phyloP scores from a whole-genome alignment of 1,140 invertebrate species.

The Pogonomyrmex barbatus region DNA sequence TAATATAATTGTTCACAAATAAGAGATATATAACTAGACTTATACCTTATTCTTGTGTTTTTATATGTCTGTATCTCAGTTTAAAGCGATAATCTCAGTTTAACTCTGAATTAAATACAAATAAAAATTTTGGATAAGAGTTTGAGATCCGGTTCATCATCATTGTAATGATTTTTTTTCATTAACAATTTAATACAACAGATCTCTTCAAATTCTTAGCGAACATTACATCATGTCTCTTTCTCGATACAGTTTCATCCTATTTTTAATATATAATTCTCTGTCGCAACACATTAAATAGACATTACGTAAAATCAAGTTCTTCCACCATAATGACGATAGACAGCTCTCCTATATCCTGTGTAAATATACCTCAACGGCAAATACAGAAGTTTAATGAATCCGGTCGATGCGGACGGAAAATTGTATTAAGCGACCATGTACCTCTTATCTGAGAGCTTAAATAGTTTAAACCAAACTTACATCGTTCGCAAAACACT shows the following conservation, averaged over 20 bases:
- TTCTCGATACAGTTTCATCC: neutral
- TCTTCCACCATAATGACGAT: neutral
- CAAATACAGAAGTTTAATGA: neutral
- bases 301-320: neutral
- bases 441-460: neutral
- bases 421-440: neutral
- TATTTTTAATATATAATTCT: neutral
- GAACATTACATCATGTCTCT: neutral
- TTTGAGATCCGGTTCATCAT: neutral
- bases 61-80: neutral
- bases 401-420: neutral
- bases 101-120: neutral
- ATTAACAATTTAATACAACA: neutral
- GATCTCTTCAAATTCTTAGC: neutral
- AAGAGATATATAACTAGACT: neutral
- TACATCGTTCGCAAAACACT: neutral
- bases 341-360: neutral
- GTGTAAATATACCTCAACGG: neutral
- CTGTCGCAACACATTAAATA: neutral
- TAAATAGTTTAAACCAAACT: conserved; percentile 14
- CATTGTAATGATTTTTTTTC: neutral
- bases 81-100: neutral
- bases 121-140: neutral
- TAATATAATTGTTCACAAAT: neutral
- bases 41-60: neutral